These are phyloP conservation scores for Polyploca ridens DNA, from an alignment of 2,888 invertebrate genomes.

Conservation along the genomic window DNA sequence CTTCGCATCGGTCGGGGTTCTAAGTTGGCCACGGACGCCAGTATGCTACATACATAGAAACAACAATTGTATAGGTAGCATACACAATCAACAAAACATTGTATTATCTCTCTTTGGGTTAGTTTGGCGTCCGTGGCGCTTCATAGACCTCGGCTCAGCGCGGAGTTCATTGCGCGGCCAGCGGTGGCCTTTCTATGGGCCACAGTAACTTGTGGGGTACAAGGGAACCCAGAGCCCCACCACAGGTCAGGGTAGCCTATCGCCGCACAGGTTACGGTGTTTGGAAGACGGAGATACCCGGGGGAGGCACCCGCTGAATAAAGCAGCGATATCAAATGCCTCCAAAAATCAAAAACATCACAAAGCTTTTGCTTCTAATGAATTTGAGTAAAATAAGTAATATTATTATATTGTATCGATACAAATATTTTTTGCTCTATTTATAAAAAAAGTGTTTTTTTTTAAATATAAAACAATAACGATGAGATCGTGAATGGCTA, in stretches of 20 bases:
- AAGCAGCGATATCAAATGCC: too few species aligned
- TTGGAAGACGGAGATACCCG: slow-evolving; percentile 11
- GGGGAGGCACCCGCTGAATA: slow-evolving; percentile 1
- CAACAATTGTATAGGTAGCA: too few species aligned
- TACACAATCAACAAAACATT: too few species aligned
- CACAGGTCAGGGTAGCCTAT: not conserved
- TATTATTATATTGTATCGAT: too few species aligned
- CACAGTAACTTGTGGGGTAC: slow-evolving; percentile 5
- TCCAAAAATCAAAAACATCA: not conserved
- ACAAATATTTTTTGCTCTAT: too few species aligned
- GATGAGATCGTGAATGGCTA: too few species aligned
- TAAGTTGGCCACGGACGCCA: slow-evolving; percentile 7
- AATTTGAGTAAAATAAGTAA: not conserved
- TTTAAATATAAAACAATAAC: too few species aligned
- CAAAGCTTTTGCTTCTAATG: slow-evolving; percentile 9
- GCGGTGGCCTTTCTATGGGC: slow-evolving; percentile 5
- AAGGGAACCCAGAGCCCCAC: slow-evolving; percentile 1
- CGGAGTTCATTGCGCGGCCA: not conserved
- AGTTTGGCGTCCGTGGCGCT: slow-evolving; percentile 13
- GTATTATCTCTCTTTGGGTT: not conserved
- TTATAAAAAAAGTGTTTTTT: too few species aligned
- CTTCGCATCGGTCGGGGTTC: slow-evolving; percentile 1
- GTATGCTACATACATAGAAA: too few species aligned
- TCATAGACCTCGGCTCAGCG: not conserved
- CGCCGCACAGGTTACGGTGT: slow-evolving; percentile 8